phyloP scores from a whole-genome alignment of 2,888 invertebrate species.

The Helicoverpa assulta region DNA sequence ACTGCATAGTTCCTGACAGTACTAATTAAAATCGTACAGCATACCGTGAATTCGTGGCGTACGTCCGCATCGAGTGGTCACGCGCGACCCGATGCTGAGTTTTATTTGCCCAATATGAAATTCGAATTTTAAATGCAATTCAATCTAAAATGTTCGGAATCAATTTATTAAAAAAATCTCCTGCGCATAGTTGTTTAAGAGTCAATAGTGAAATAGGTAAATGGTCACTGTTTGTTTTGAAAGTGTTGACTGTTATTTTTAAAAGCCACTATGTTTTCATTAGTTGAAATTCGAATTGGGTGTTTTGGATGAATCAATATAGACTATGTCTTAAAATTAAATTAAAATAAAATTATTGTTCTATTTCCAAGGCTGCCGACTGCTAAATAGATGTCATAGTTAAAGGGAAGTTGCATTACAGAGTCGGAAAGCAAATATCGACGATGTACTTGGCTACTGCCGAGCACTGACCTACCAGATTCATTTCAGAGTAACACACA shows the following conservation, averaged over 20 bases:
- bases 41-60: constrained; percentile 55
- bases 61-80: constrained; percentile 33
- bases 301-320: not conserved
- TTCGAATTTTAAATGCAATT: constrained; percentile 40
- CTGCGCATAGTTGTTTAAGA: not conserved
- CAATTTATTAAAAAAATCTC: not conserved
- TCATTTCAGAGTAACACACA: constrained; percentile 10
- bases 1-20: constrained; percentile 41
- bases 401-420: constrained; percentile 15
- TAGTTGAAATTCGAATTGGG: too few species aligned
- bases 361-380: constrained; percentile 34
- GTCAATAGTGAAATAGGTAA: too few species aligned
- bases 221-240: too few species aligned
- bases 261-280: too few species aligned
- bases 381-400: constrained; percentile 21
- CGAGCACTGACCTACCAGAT: constrained; percentile 40
- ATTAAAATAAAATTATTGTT: constrained; percentile 45
- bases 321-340: constrained; percentile 34
- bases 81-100: constrained; percentile 39
- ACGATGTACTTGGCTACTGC: constrained; percentile 41
- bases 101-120: constrained; percentile 46
- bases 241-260: too few species aligned
- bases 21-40: constrained; percentile 64
- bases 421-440: constrained; percentile 34
- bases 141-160: constrained; percentile 20